A percentile compares a stretch with the other conserved stretches of the same genome.
phyloP scores from a whole-genome alignment of 2,888 invertebrate species.

The Pseudolycoriella hygida region DNA sequence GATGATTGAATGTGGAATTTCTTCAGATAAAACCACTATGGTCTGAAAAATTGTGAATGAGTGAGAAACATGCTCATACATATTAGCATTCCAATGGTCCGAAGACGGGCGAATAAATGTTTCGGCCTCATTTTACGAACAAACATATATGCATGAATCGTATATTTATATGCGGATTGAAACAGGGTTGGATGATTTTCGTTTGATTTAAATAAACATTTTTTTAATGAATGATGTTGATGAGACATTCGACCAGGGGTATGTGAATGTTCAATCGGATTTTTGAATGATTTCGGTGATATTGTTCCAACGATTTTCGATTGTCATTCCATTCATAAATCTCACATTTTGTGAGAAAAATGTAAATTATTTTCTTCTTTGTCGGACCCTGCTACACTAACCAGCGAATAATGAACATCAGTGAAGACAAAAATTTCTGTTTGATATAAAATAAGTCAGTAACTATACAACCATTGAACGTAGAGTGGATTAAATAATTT shows the following conservation, averaged over 20 bases:
- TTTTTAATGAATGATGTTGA: too few species aligned
- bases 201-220: too few species aligned
- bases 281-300: too few species aligned
- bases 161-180: too few species aligned
- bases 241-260: too few species aligned
- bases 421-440: slow-evolving; percentile 1
- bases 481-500: neutral
- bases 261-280: too few species aligned
- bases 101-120: slow-evolving; percentile 2
- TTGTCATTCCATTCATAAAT: too few species aligned
- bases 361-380: too few species aligned
- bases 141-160: too few species aligned
- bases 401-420: neutral
- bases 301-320: too few species aligned
- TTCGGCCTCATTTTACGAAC: neutral
- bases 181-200: too few species aligned
- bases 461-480: slow-evolving; percentile 4
- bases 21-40: slow-evolving; percentile 6
- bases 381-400: neutral
- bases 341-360: too few species aligned
- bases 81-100: slow-evolving; percentile 7
- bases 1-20: neutral
- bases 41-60: slow-evolving; percentile 6
- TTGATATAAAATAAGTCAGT: slow-evolving; percentile 4
- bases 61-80: slow-evolving; percentile 4